These are phyloP conservation scores for Spisula subtruncata DNA, from an alignment of 2,888 invertebrate species.

Conservation along the genomic window DNA sequence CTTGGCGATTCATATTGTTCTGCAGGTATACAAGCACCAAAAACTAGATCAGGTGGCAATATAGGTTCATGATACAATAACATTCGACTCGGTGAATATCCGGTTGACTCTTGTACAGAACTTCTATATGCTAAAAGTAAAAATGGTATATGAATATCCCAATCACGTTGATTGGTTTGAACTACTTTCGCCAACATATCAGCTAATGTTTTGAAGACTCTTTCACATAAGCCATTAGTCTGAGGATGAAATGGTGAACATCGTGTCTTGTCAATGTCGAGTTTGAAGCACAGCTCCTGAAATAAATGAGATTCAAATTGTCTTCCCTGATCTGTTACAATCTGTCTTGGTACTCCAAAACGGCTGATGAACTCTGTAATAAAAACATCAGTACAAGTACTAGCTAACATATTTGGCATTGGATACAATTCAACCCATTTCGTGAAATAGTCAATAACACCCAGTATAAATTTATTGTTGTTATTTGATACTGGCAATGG, in stretches of 20 bases:
- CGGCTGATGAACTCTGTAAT: constrained; percentile 8
- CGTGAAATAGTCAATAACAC: neutral
- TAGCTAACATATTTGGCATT: constrained; percentile 19
- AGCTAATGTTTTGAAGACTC: constrained; percentile 41
- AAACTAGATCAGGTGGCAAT: too few species aligned
- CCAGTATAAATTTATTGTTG: constrained; percentile 30
- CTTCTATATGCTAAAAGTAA: constrained; percentile 31
- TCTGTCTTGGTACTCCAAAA: neutral
- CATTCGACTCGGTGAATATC: neutral
- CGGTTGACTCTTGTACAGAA: constrained; percentile 23
- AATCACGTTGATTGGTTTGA: constrained; percentile 22
- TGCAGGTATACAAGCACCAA: too few species aligned
- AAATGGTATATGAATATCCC: constrained; percentile 34
- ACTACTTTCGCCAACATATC: constrained; percentile 32
- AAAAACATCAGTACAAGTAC: neutral
- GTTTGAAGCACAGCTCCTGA: constrained; percentile 36
- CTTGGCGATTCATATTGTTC: too few species aligned
- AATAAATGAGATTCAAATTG: constrained; percentile 51
- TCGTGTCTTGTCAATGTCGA: constrained; percentile 49
- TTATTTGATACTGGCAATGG: constrained; percentile 30
- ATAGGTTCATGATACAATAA: too few species aligned
- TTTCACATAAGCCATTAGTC: constrained; percentile 51
- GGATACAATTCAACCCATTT: neutral
- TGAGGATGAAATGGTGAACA: constrained; percentile 56
- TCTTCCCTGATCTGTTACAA: neutral